Evolutionary conservation across 2,113 vertebrate genomes (phyloP), one percentile per base, ranked within the genome.

Genomic region (Colossoma macropomum): DNA sequence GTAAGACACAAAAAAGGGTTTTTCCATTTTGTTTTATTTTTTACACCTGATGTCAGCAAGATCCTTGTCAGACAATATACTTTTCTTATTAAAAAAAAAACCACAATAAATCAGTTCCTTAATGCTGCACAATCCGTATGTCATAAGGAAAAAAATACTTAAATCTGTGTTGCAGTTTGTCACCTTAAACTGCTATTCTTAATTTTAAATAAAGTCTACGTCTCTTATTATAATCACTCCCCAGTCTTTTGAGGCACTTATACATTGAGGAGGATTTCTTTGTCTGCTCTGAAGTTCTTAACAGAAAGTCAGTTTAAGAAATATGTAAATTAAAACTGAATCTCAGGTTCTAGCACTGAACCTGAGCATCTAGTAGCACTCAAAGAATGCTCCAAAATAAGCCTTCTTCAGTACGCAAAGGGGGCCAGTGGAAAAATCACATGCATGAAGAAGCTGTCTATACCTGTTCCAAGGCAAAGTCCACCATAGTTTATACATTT

Each of bases 241-340:
- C 76, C 84, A 86, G 50, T 84, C 85, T 83, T 81, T 86, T 71
- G 73, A 95, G 93, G 93, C 93, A 94, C 94, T 95, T 94, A 75
- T 88, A 90, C 85, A 88, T 82, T 78, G 80, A 85, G 89, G 86
- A 89, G 88, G 80, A 85, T 84, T 73, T 69, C 32, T 79, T 69
- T 77, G 84, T 85, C 84, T 81, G 65, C 85, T 77, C 85, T 32
- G 10, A 77, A 75, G 45, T 82, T 41, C 60, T 73, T 28, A 71
- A 77, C 69, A 84, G 25, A 60, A 82, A 84, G 69, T 81, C 27
- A 83, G 59, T 27, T 79, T 72, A 70, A 88, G 76, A 70, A 41
- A 25, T 27, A 48, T 9, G 25, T 27, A 60, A 83, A 50, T 41
- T 28, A 69, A 77, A 76, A 66, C 60, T 56, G 21, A 72, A 68